A percentile compares a stretch with the other conserved stretches of the same genome.
Conservation (phyloP, 1,140 invertebrate genomes). For the Zaprionus lachaisei region DNA sequence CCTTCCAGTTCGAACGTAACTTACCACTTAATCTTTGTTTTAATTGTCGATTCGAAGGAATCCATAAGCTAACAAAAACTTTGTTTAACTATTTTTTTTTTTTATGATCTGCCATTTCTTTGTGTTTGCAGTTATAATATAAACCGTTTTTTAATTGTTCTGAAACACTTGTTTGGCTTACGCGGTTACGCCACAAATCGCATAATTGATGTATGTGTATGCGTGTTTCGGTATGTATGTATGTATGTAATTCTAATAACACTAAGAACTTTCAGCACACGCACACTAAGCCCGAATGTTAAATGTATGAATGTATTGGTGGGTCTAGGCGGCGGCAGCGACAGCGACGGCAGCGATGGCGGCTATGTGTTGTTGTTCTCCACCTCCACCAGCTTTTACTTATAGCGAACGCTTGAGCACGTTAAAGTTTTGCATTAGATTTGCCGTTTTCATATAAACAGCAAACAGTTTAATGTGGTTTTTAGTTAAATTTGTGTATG, state of each 20-base stretch:
- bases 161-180: conserved; percentile 37
- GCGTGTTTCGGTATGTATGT: not conserved
- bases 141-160: conserved; percentile 5
- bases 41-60: not conserved
- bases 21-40: conserved; percentile 14
- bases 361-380: conserved; percentile 14
- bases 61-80: conserved; percentile 1
- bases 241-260: conserved; percentile 36
- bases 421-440: conserved; percentile 83
- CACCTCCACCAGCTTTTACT: conserved; percentile 44
- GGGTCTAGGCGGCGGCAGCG: conserved; percentile 39
- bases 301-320: conserved; percentile 41
- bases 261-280: conserved; percentile 57
- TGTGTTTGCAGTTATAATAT: not conserved
- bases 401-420: conserved; percentile 82
- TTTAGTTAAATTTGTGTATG: conserved; percentile 83
- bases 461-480: conserved; percentile 83
- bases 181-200: conserved; percentile 24
- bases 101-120: conserved; percentile 1
- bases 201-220: conserved; percentile 33
- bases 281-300: conserved; percentile 26
- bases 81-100: not conserved
- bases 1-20: conserved; percentile 5
- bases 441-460: conserved; percentile 84
- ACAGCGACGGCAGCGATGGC: conserved; percentile 3